Percentiles rank a stretch among this genome's conserved stretches.
Evolutionary conservation across 2,797 vertebrate genomes (phyloP).

Genomic region (Podargus strigoides): DNA sequence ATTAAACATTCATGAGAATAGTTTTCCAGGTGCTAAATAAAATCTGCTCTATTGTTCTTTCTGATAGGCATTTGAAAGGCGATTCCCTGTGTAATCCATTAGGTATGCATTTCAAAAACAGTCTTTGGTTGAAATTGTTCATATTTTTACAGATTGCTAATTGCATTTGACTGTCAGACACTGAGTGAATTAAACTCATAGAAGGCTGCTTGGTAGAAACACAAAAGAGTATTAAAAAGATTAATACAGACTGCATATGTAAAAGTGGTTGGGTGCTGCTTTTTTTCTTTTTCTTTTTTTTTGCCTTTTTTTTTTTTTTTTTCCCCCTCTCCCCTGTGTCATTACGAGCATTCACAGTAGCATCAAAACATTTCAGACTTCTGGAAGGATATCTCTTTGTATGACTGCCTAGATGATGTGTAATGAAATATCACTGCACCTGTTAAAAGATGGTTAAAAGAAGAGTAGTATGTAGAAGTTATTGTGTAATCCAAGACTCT

Average conservation of each 20-base stretch:
- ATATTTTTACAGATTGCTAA: slow-evolving; percentile 26
- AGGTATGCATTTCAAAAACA: slow-evolving; percentile 1
- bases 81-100: neutral
- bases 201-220: slow-evolving; percentile 12
- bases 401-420: neutral
- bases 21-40: neutral
- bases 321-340: no score
- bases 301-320: neutral
- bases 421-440: neutral
- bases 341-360: neutral
- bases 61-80: neutral
- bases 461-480: neutral
- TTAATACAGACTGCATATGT: neutral
- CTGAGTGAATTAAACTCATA: slow-evolving; percentile 9
- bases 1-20: neutral
- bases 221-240: neutral
- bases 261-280: no score
- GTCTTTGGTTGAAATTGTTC: neutral
- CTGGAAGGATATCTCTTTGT: neutral
- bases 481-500: neutral
- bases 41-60: neutral
- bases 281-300: neutral
- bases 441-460: neutral
- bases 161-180: slow-evolving; percentile 34
- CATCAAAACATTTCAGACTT: slow-evolving; percentile 6